These are phyloP conservation scores for Eptesicus fuscus DNA, from an alignment of 2,113 vertebrate species.

Conservation along the genomic window DNA sequence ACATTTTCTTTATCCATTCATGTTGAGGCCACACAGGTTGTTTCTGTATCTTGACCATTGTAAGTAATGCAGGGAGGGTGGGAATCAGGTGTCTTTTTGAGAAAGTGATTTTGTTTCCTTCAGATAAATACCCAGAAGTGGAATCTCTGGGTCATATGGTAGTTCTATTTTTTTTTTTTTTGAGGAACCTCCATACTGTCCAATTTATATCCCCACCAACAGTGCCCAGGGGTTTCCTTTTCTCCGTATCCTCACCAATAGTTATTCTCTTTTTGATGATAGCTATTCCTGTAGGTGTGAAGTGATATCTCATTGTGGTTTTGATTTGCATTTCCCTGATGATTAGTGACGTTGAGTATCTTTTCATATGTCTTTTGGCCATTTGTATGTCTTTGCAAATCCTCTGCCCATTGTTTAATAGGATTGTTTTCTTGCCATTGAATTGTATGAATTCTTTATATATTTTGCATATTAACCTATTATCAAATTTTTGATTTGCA, in stretches of 20 bases:
- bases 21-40: background rate
- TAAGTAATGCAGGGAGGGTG: background rate
- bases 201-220: background rate
- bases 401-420: background rate
- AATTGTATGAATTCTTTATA: background rate
- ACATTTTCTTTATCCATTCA: background rate
- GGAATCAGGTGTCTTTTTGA: background rate
- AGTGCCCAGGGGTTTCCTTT: background rate
- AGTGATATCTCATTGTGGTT: background rate
- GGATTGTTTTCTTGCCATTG: background rate
- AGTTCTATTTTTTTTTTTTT: background rate
- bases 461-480: background rate
- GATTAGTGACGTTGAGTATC: background rate
- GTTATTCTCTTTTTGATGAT: background rate
- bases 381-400: background rate
- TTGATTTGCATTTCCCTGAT: background rate
- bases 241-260: background rate
- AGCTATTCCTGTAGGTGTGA: background rate
- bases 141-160: background rate
- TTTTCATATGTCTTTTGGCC: background rate
- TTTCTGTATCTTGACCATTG: background rate
- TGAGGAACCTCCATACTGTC: background rate
- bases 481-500: background rate
- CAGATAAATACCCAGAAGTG: background rate
- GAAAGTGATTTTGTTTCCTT: background rate